Conservation (phyloP, 2,113 vertebrate species). For the Cricetomys ansorgei region DNA sequence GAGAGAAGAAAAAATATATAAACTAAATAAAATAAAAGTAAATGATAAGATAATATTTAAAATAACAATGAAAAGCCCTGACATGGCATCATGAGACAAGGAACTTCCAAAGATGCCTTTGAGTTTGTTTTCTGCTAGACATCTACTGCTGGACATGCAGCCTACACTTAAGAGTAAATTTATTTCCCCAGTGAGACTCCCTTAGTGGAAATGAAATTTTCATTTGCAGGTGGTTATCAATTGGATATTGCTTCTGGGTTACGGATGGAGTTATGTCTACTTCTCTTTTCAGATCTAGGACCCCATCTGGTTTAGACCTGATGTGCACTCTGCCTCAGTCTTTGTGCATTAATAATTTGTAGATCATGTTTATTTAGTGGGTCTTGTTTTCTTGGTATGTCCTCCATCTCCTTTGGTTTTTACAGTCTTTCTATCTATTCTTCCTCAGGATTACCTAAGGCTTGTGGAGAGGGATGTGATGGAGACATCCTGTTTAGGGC, state of each 20-base stretch:
- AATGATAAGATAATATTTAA: not conserved
- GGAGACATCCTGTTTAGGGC: not conserved
- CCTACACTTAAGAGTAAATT: not conserved
- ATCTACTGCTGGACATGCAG: not conserved
- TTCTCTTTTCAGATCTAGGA: not conserved
- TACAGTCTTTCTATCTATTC: not conserved
- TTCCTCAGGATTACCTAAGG: not conserved
- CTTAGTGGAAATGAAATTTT: not conserved
- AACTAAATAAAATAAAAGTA: not conserved
- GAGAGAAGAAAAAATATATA: not conserved
- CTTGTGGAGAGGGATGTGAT: not conserved
- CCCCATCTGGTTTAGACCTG: not conserved
- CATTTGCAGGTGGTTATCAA: not conserved
- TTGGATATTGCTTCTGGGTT: not conserved
- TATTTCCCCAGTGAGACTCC: not conserved
- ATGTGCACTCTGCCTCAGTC: not conserved
- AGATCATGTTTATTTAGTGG: not conserved
- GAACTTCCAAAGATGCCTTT: not conserved
- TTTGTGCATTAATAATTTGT: not conserved
- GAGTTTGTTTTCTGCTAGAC: not conserved
- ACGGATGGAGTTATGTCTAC: not conserved
- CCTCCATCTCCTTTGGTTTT: not conserved
- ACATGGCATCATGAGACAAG: not conserved
- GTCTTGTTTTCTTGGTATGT: not conserved
- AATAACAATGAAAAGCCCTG: not conserved